Evolutionary conservation across 2,888 invertebrate species (phyloP).

Genomic region (Phragmatobia fuliginosa): DNA sequence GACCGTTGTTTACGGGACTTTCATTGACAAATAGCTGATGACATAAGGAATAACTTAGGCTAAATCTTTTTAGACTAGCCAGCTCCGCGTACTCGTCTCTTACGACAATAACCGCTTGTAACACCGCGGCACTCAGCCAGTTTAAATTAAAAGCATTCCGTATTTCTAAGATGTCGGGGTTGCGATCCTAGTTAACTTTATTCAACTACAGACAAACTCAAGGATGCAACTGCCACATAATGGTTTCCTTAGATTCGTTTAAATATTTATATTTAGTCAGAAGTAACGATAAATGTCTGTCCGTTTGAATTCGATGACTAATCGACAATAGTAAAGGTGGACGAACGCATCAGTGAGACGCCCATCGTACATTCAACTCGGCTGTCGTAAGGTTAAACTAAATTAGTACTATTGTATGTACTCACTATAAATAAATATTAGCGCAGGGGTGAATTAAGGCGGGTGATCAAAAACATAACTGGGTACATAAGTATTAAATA

Average conservation of each 20-base stretch:
- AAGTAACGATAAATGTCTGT: slow-evolving; percentile 37
- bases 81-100: too few species aligned
- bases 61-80: too few species aligned
- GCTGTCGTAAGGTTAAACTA: slow-evolving; percentile 57
- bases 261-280: not conserved
- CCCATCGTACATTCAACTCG: slow-evolving; percentile 61
- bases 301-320: slow-evolving; percentile 61
- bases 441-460: slow-evolving; percentile 30
- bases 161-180: not conserved
- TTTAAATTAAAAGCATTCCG: not conserved
- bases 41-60: too few species aligned
- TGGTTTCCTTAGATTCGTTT: not conserved
- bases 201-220: not conserved
- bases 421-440: slow-evolving; percentile 42
- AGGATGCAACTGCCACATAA: not conserved
- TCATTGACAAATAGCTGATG: too few species aligned
- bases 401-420: slow-evolving; percentile 54
- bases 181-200: not conserved
- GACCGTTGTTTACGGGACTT: too few species aligned
- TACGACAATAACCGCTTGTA: too few species aligned
- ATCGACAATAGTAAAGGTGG: slow-evolving; percentile 53
- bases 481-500: not conserved
- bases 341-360: slow-evolving; percentile 49
- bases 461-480: not conserved
- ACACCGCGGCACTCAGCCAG: too few species aligned